Evolutionary conservation across 2,113 vertebrate genomes (phyloP), one percentile per base, ranked within the genome.

Genomic region (Caloenas nicobarica): DNA sequence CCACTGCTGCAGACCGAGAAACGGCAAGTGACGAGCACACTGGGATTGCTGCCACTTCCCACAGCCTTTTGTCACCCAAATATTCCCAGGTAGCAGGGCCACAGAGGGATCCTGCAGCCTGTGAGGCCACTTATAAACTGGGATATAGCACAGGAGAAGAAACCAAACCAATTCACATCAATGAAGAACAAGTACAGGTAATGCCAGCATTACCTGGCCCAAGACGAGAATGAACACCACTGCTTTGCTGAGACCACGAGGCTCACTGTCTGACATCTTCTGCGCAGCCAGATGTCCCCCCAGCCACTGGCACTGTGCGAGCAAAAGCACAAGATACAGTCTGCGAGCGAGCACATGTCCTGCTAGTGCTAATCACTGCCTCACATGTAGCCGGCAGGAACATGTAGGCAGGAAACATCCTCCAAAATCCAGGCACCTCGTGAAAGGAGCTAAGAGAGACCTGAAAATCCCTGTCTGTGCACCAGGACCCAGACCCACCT

Each of bases 221-320:
- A n/a, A n/a, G 66, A 86, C 44, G 28, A 87, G 48, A 48, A 86
- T 33, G 53, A 81, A 73, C 31, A 64, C 17, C 13, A 72, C 8
- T 7, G 3, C 29, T 62, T 56, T 16, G 7, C 31, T 5, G 3
- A 87, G 76, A 66, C 16, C 10, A 29, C 62, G 25, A 74, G n/a
- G 8, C 18, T 74, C 31, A 12, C 50, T 60, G 25, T 29, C n/a
- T 19, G 2, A 68, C 42, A 62, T 28, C 31, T 69, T n/a, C 48
- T 42, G 11, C 0, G 1, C 16, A 80, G 48, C 24, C 50, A 69
- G 22, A 61, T 1, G 0, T 58, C 11, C 12, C n/a, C 17, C 2
- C 11, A 25, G 19, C 28, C 1, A 1, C 66, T 29, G n/a, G 56
- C 2, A 2, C 13, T 48, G 38, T 36, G 61, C 56, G 40, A 40